A percentile compares a stretch with the other conserved stretches of the same genome.
phyloP scores from a whole-genome alignment of 2,113 vertebrate genomes.

The Tychaedon coryphoeus region DNA sequence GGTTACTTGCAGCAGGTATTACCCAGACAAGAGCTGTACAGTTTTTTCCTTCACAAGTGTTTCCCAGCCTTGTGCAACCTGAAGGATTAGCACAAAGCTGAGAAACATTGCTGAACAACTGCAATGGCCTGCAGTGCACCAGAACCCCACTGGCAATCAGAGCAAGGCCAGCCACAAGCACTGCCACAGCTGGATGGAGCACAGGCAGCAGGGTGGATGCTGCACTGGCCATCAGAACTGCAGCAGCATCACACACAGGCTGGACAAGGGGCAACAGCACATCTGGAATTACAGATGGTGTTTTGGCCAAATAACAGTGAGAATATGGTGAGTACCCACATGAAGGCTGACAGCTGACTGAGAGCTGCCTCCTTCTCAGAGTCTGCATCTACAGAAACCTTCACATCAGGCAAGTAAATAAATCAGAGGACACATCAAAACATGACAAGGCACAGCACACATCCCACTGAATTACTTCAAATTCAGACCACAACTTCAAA shows the following conservation, averaged over 20 bases:
- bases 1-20: background rate
- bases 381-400: background rate
- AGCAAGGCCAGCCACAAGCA: fast-evolving
- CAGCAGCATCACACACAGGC: fast-evolving
- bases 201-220: fast-evolving
- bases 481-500: background rate
- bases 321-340: background rate
- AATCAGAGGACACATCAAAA: background rate
- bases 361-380: background rate
- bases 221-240: fast-evolving
- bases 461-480: background rate
- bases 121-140: background rate
- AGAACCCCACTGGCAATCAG: fast-evolving
- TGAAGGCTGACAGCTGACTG: background rate
- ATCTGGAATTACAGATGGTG: background rate
- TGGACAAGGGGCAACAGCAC: fast-evolving
- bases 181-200: fast-evolving
- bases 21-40: background rate
- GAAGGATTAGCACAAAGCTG: background rate
- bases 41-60: background rate
- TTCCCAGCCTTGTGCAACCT: background rate
- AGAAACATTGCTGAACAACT: background rate
- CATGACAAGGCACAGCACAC: background rate
- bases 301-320: fast-evolving
- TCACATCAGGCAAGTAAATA: background rate